Base-by-base conservation (phyloP, 2,888 invertebrate species). In the Drosophila neotestacea region DNA sequence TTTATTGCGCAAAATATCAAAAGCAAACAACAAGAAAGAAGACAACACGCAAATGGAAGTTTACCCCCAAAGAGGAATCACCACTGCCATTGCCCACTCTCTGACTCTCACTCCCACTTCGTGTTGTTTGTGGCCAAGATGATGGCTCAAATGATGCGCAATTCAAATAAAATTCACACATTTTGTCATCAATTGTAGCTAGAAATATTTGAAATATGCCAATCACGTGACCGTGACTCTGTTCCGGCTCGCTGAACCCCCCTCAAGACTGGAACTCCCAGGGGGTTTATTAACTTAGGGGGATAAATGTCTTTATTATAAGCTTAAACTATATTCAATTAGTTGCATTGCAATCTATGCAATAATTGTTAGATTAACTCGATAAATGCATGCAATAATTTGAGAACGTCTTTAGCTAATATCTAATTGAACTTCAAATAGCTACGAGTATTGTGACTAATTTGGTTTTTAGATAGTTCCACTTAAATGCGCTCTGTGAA, bases 261-360 rank as follows among this genome's bases (percentile, higher is more conserved):
- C 30, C 5, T 6, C 4, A 6, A 5, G 30, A 5, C 30, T 4
- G 7, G 30, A 16, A 16, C 16, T 16, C 16, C 16, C 16, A 16
- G 16, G 16, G 16, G 16, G 16, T 16, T 16, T 16, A 16, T 16
- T 16, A 16, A 16, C 16, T 16, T 16, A 22, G 32, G 44, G 52
- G 16, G 32, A 9, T 55, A 65, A 64, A 69, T 77, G 64, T 74
- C 69, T 81, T 84, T 67, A 77, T 79, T 70, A 73, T 76, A 67
- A 59, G 71, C 65, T 51, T 79, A 81, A 82, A 74, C 77, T 63
- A 66, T 85, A 79, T 74, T 82, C 85, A 82, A 85, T 81, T 85
- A 82, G 74, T 71, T 77, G 72, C 79, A 64, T 56, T 44, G 74
- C 63, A 72, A 68, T 76, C 75, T 64, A 67, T 72, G 64, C 62